These are phyloP conservation scores for Selene dorsalis DNA, from an alignment of 2,797 vertebrate species.

Conservation along the genomic window DNA sequence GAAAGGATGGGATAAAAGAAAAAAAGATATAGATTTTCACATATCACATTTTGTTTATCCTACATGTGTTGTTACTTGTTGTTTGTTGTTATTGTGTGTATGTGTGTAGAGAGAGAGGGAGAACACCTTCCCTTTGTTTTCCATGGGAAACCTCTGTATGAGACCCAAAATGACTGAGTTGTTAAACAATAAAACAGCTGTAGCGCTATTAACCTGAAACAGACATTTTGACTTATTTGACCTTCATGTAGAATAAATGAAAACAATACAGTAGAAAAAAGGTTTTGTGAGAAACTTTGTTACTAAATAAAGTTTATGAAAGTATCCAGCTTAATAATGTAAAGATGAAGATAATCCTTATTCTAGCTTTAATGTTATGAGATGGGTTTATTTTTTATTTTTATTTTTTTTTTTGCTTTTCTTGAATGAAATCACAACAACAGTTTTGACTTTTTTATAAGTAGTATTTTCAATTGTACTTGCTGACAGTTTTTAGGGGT, in stretches of 20 bases:
- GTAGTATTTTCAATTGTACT: too few relatives aligned
- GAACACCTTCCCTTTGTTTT: background rate
- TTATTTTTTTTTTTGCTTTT: too few relatives aligned
- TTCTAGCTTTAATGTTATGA: too few relatives aligned
- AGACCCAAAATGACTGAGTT: too few relatives aligned
- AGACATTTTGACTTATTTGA: background rate
- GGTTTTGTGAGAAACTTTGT: background rate
- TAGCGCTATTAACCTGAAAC: background rate
- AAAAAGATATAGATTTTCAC: conserved; percentile 7
- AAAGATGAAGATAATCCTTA: too few relatives aligned
- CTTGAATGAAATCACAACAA: too few relatives aligned
- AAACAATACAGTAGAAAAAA: background rate
- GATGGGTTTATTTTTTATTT: too few relatives aligned
- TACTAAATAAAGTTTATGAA: background rate
- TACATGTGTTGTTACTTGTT: background rate
- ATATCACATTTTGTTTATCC: background rate
- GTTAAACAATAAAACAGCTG: background rate
- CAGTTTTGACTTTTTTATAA: too few relatives aligned
- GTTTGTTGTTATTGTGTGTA: background rate
- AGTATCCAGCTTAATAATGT: too few relatives aligned
- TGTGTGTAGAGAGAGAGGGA: background rate
- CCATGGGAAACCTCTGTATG: background rate
- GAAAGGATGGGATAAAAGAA: conserved; percentile 9
- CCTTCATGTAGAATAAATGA: background rate
- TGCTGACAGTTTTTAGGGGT: too few relatives aligned